Conservation (phyloP, 2,113 vertebrate genomes). For the Lycocorax pyrrhopterus region DNA sequence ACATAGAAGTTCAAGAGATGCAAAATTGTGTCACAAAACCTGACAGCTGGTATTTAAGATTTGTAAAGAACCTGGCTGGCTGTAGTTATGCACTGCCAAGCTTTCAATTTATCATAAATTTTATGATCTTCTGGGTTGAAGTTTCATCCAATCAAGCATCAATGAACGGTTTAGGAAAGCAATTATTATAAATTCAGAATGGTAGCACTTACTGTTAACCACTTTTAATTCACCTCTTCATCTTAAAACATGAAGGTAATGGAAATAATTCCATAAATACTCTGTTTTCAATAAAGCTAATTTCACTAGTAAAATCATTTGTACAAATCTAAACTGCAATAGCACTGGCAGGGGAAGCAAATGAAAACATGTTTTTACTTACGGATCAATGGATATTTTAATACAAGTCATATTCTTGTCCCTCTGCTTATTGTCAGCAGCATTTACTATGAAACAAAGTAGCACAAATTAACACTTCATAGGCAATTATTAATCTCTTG, state of each 20-base stretch:
- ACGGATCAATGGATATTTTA: conserved; percentile 97
- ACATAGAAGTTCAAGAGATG: not conserved
- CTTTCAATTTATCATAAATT: not conserved
- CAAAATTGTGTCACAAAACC: not conserved
- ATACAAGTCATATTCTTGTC: conserved; percentile 97
- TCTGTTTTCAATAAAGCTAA: not conserved
- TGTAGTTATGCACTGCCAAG: not conserved
- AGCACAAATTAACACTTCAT: conserved; percentile 47
- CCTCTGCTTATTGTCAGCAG: conserved; percentile 98
- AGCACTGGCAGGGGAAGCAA: not conserved
- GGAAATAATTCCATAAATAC: not conserved
- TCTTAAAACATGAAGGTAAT: not conserved
- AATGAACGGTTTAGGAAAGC: not conserved
- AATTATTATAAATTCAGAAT: not conserved
- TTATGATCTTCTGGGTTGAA: not conserved
- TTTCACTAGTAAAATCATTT: not conserved
- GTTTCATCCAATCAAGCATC: not conserved
- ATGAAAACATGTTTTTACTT: conserved; percentile 74
- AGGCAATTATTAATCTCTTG: not conserved
- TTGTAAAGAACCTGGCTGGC: not conserved
- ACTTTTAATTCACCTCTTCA: not conserved
- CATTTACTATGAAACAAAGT: conserved; percentile 85
- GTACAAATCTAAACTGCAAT: not conserved
- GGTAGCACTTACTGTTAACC: not conserved
- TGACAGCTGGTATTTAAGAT: not conserved